These are phyloP conservation scores for Poliocrania exsul DNA, from an alignment of 2,797 vertebrate species.

Conservation along the genomic window DNA sequence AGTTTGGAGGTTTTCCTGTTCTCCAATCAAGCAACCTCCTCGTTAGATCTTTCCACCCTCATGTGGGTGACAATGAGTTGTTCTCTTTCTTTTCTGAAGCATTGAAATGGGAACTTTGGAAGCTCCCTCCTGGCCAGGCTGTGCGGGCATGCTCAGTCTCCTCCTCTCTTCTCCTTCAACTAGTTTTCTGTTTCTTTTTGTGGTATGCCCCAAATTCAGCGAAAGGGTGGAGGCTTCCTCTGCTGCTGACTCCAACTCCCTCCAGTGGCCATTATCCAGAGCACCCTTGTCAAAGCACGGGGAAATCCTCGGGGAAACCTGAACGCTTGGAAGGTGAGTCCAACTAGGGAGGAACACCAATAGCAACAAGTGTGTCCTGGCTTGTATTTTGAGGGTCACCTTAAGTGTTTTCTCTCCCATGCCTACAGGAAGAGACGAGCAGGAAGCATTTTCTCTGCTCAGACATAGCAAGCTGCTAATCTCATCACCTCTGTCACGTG, in stretches of 20 bases:
- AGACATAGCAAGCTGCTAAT: not conserved
- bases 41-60: not conserved
- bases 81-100: not conserved
- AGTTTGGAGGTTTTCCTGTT: not conserved
- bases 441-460: not conserved
- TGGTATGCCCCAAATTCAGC: fast-evolving
- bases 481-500: not conserved
- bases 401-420: not conserved
- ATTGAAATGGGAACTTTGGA: not conserved
- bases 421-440: not conserved
- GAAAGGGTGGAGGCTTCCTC: not conserved
- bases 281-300: not conserved
- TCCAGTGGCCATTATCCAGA: fast-evolving
- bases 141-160: not conserved
- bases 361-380: not conserved
- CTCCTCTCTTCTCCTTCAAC: not conserved
- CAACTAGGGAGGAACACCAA: not conserved
- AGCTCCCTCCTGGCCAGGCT: not conserved
- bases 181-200: not conserved
- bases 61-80: not conserved
- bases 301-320: not conserved
- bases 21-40: not conserved
- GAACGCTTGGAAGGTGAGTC: not conserved
- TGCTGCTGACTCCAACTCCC: not conserved
- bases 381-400: not conserved